These are phyloP conservation scores for Cerastoderma edule DNA, from an alignment of 2,888 invertebrate species.

Conservation along the genomic window DNA sequence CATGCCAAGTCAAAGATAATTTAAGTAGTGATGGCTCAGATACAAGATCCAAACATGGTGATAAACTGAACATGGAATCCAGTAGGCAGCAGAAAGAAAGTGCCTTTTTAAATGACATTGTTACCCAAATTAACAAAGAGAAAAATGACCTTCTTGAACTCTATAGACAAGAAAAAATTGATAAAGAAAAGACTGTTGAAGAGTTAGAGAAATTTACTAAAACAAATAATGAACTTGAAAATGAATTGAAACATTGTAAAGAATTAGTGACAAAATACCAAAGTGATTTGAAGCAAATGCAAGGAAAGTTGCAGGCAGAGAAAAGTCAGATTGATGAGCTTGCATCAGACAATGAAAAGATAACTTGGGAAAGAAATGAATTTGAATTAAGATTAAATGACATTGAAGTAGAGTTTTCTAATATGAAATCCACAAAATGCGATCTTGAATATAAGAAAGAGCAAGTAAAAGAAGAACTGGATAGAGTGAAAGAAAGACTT, in stretches of 20 bases:
- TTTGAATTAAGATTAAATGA: slow-evolving; percentile 31
- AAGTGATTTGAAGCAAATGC: neutral
- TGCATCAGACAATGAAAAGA: slow-evolving; percentile 44
- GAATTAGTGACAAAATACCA: neutral
- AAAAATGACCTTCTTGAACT: slow-evolving; percentile 31
- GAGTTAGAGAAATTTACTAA: slow-evolving; percentile 22
- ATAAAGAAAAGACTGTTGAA: slow-evolving; percentile 12
- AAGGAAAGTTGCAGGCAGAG: neutral
- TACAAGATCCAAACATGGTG: too few relatives aligned
- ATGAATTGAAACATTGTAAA: neutral
- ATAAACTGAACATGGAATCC: neutral
- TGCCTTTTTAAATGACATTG: slow-evolving; percentile 26
- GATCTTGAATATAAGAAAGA: slow-evolving; percentile 41
- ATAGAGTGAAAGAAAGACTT: slow-evolving; percentile 46
- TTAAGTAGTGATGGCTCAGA: neutral
- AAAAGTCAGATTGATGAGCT: slow-evolving; percentile 19
- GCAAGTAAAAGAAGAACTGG: slow-evolving; percentile 48
- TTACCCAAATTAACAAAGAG: slow-evolving; percentile 7
- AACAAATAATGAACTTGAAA: neutral
- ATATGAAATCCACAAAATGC: slow-evolving; percentile 41
- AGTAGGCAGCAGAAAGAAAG: slow-evolving; percentile 28
- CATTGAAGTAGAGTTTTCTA: slow-evolving; percentile 40
- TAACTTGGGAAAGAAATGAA: slow-evolving; percentile 52
- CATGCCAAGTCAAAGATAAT: neutral
- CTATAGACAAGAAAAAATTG: slow-evolving; percentile 18